A percentile compares a stretch with the other conserved stretches of the same genome.
phyloP scores from a whole-genome alignment of 23 tunicate genomes.

The Styela plicata region DNA sequence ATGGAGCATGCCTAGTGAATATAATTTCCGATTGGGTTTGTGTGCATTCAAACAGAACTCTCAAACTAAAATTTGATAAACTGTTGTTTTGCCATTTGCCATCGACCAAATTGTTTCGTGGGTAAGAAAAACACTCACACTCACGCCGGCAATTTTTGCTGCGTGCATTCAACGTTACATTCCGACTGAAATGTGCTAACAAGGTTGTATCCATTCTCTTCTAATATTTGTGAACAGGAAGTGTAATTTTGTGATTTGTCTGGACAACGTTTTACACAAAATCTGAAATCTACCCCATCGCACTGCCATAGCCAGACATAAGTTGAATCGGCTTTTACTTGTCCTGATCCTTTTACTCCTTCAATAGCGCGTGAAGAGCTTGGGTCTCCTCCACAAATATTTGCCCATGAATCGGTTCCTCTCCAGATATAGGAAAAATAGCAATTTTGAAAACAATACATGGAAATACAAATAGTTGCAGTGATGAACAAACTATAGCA shows the following conservation, averaged over 20 bases:
- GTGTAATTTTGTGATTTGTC: neutral
- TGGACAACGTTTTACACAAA: constrained; percentile 58
- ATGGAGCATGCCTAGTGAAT: no score
- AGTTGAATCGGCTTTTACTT: constrained; percentile 21
- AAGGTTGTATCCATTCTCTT: constrained; percentile 34
- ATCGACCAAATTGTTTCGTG: no score
- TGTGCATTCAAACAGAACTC: no score
- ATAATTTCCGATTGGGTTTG: no score
- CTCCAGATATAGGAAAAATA: constrained; percentile 26
- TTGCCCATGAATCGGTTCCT: constrained; percentile 83
- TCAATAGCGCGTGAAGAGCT: neutral
- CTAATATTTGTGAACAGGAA: constrained; percentile 19
- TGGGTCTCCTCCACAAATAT: constrained; percentile 56
- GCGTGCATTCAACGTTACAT: no score
- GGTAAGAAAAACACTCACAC: no score
- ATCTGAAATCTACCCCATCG: neutral
- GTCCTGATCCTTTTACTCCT: constrained; percentile 43
- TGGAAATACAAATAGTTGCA: constrained; percentile 6
- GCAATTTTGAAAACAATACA: constrained; percentile 47
- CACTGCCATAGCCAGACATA: constrained; percentile 34
- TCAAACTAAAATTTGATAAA: no score
- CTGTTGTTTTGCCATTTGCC: no score
- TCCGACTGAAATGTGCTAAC: no score
- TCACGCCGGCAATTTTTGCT: no score
- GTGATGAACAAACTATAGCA: constrained; percentile 7